Percentiles rank a stretch among this genome's conserved stretches.
These are phyloP conservation scores for Epinephelus awoara DNA, from an alignment of 2,797 vertebrate species.

Conservation along the genomic window DNA sequence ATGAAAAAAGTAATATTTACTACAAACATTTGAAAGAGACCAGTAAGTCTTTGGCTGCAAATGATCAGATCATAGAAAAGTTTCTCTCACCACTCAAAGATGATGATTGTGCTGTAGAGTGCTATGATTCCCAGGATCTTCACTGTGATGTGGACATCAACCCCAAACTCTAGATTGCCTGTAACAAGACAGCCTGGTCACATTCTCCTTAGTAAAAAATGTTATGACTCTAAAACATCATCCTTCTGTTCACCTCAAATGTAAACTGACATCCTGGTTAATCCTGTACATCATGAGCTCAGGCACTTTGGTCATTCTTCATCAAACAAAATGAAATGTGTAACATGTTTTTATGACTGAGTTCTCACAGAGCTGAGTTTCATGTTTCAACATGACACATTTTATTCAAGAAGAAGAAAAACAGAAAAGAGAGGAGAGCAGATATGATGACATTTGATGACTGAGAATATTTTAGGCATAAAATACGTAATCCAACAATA, in stretches of 20 bases:
- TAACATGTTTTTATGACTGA: no score
- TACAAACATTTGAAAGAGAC: background rate
- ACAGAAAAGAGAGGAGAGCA: no score
- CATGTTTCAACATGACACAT: no score
- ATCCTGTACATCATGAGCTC: no score
- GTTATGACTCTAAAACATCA: background rate
- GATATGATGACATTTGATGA: no score
- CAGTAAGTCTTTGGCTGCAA: background rate
- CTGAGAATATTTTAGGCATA: background rate
- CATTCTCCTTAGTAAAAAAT: background rate
- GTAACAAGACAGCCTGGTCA: background rate
- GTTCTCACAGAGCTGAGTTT: no score
- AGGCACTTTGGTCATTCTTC: no score
- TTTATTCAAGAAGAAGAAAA: no score
- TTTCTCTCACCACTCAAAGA: conserved; percentile 16
- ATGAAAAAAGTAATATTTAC: background rate
- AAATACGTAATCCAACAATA: background rate
- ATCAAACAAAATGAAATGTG: no score
- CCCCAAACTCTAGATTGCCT: background rate
- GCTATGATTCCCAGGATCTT: background rate
- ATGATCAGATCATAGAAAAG: background rate
- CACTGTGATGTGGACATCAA: background rate
- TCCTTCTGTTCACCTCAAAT: no score
- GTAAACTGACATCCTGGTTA: no score
- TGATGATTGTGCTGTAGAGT: background rate